A percentile compares a stretch with the other conserved stretches of the same genome.
These are phyloP conservation scores for Eremophila alpestris DNA, from an alignment of 2,797 vertebrate species.

Conservation along the genomic window DNA sequence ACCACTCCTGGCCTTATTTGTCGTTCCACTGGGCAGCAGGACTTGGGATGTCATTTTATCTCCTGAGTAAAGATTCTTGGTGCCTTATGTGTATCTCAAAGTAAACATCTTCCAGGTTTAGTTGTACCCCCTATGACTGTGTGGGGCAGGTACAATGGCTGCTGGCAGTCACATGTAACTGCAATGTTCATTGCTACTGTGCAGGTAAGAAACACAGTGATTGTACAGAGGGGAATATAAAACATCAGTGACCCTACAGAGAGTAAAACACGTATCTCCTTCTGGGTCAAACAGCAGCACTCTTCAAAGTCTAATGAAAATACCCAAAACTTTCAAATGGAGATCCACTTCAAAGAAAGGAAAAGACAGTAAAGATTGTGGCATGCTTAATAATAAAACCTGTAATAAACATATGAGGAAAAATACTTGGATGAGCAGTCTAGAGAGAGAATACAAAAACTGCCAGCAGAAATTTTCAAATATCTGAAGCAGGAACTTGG, in stretches of 20 bases:
- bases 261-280: background rate
- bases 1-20: background rate
- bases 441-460: background rate
- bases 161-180: background rate
- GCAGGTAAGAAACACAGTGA: accelerated
- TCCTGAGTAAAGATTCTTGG: background rate
- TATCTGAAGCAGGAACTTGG: background rate
- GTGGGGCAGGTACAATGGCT: background rate
- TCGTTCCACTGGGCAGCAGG: background rate
- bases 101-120: background rate
- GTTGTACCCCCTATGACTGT: background rate
- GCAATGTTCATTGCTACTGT: background rate
- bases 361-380: background rate
- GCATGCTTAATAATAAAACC: background rate
- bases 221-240: background rate
- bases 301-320: background rate
- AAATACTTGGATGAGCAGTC: background rate
- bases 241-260: background rate
- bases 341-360: background rate
- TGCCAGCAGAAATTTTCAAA: background rate
- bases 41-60: background rate
- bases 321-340: background rate
- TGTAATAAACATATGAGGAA: background rate
- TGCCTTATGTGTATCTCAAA: background rate
- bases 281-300: background rate